Conservation (phyloP, 1,140 invertebrate species). For the Rhyzopertha dominica region DNA sequence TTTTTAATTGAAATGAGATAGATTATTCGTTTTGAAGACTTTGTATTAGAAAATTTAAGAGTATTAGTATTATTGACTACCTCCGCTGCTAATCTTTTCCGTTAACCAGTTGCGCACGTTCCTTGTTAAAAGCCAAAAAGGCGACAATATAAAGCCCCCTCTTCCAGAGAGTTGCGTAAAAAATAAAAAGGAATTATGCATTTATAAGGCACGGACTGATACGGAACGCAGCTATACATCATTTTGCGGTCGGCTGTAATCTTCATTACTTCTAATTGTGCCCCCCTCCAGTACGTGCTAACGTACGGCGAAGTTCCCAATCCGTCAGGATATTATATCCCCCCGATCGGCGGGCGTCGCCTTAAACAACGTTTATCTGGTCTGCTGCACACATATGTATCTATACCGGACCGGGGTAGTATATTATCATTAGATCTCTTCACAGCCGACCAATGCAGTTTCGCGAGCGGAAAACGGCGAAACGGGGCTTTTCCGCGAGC, state of each 20-base stretch:
- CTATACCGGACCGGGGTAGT: slow-evolving; percentile 36
- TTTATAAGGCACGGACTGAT: too few species aligned
- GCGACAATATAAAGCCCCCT: too few species aligned
- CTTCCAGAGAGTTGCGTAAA: too few species aligned
- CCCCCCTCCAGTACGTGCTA: slow-evolving; percentile 26
- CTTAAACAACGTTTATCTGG: slow-evolving; percentile 12
- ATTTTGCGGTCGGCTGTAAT: slow-evolving; percentile 28
- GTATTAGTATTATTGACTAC: too few species aligned
- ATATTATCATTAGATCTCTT: slow-evolving; percentile 39
- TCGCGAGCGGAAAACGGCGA: slow-evolving; percentile 17
- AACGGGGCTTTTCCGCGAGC: slow-evolving; percentile 10
- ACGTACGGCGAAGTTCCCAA: slow-evolving; percentile 16
- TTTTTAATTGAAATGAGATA: too few species aligned
- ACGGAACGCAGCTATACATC: slow-evolving; percentile 22
- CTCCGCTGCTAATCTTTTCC: too few species aligned
- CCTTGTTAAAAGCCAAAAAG: too few species aligned
- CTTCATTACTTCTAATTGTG: slow-evolving; percentile 40
- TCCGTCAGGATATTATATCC: neutral
- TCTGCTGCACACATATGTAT: slow-evolving; percentile 36
- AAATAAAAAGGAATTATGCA: too few species aligned
- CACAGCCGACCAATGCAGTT: slow-evolving; percentile 28
- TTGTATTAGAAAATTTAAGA: too few species aligned
- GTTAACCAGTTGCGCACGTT: too few species aligned
- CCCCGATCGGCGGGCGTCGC: neutral
- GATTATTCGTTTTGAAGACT: too few species aligned